Base-by-base conservation (phyloP, 1,140 invertebrate species). In the Pseudomyrmex pallidus region DNA sequence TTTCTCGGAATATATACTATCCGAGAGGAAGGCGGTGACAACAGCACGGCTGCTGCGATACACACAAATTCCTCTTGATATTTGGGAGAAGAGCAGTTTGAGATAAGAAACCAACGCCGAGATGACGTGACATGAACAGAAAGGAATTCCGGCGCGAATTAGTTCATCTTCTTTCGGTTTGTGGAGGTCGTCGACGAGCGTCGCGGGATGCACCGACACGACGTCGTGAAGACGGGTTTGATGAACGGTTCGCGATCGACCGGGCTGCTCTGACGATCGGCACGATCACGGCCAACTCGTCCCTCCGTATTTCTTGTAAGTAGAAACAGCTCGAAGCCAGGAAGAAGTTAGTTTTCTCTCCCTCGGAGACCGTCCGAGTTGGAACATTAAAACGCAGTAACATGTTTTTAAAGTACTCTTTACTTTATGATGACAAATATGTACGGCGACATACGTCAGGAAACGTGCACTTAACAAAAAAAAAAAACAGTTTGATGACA, bases 201-300 rank as follows among this genome's bases (percentile, higher is more conserved):
- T 61, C 20, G 25, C 62, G 66, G 20, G 56, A 87, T 77, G 87
- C 67, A 22, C 35, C 35, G 35, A 67, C 25, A 44, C 48, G 70
- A 35, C 25, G 54, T 56, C 67, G 54, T 57, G 54, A 70, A n/a
- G 59, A 56, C 68, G 25, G 22, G 44, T 85, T 85, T 66, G 35
- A 35, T 35, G 54, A 76, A 87, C 74, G 85, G 87, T 63, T 78
- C 52, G 54, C 64, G 54, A 57, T 59, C 54, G 56, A 77, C 22
- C 63, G 50, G 50, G 68, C 20, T 74, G 62, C 15, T 72, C 59
- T 68, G 76, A 88, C 54, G 25, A 70, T 50, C 56, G 12, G 10
- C 72, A 13, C 25, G 10, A 50, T 61, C 50, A 20, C 22, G n/a
- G 57, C 50, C 57, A 64, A 85, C 12, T 25, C 56, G 59, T 73